Evolutionary conservation across 2,888 invertebrate genomes (phyloP).

Genomic region (Ditylenchus weischeri): DNA sequence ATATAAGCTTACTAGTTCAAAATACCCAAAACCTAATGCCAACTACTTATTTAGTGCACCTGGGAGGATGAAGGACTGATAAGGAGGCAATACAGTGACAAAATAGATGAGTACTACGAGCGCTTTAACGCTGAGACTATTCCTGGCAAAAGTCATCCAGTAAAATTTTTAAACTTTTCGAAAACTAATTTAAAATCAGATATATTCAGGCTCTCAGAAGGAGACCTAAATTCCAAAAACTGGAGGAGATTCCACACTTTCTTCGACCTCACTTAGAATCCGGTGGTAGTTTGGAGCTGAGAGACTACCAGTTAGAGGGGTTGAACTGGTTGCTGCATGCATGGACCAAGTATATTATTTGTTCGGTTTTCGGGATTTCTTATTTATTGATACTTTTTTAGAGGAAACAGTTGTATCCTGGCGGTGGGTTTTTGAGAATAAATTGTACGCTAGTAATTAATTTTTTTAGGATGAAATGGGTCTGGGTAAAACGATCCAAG

Average conservation of each 20-base stretch:
- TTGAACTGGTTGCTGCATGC: constrained; percentile 97
- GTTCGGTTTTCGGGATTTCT: not conserved
- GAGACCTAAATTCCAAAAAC: constrained; percentile 86
- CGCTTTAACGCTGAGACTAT: constrained; percentile 84
- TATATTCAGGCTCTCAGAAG: constrained; percentile 69
- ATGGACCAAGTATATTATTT: constrained; percentile 75
- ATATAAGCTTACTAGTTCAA: too few species aligned
- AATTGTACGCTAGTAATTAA: not conserved
- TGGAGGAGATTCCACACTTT: constrained; percentile 85
- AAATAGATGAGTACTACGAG: constrained; percentile 78
- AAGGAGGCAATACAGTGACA: constrained; percentile 75
- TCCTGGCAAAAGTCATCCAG: constrained; percentile 63
- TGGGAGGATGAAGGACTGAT: constrained; percentile 92
- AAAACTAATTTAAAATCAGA: not conserved
- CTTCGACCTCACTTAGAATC: constrained; percentile 48
- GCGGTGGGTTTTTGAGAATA: constrained; percentile 69
- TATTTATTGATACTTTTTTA: constrained; percentile 45
- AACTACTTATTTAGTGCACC: constrained; percentile 67
- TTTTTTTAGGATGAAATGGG: constrained; percentile 77
- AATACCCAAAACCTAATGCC: too few species aligned
- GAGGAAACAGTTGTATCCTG: constrained; percentile 89
- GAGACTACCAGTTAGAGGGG: constrained; percentile 97
- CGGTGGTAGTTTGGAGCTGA: constrained; percentile 63
- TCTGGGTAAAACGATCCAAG: constrained; percentile 89
- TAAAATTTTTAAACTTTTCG: not conserved